Conservation (phyloP, 2,113 vertebrate species). For the Paracanthobrama guichenoti region DNA sequence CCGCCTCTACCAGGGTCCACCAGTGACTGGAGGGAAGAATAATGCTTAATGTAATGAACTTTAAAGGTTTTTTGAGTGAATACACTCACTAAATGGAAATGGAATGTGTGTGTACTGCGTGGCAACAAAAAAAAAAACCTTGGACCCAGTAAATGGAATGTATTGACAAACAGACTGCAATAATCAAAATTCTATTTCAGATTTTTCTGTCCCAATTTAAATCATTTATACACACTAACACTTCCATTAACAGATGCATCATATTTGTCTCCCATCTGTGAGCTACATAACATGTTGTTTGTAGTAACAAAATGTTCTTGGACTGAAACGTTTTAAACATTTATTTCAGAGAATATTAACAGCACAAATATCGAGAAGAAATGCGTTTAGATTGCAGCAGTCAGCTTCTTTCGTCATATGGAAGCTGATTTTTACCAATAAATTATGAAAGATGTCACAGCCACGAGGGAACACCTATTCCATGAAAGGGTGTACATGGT, state of each 20-base stretch:
- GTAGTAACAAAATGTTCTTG: slow-evolving; percentile 2
- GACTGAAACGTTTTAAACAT: not conserved
- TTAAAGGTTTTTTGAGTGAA: not conserved
- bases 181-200: not conserved
- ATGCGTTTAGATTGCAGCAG: not conserved
- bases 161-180: not conserved
- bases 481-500: too few relatives aligned
- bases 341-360: not conserved
- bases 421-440: too few relatives aligned
- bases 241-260: not conserved
- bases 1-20: not conserved
- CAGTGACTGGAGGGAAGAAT: not conserved
- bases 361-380: not conserved
- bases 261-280: not conserved
- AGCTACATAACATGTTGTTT: slow-evolving; percentile 1
- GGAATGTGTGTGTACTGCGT: too few relatives aligned
- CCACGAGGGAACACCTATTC: too few relatives aligned
- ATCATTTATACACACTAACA: not conserved
- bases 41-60: not conserved
- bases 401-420: not conserved
- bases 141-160: not conserved
- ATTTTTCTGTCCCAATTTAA: not conserved
- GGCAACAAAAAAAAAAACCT: not conserved
- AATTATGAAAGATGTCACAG: too few relatives aligned
- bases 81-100: not conserved